These are phyloP conservation scores for Papilio glaucus DNA, from an alignment of 1,140 invertebrate species.

Conservation along the genomic window DNA sequence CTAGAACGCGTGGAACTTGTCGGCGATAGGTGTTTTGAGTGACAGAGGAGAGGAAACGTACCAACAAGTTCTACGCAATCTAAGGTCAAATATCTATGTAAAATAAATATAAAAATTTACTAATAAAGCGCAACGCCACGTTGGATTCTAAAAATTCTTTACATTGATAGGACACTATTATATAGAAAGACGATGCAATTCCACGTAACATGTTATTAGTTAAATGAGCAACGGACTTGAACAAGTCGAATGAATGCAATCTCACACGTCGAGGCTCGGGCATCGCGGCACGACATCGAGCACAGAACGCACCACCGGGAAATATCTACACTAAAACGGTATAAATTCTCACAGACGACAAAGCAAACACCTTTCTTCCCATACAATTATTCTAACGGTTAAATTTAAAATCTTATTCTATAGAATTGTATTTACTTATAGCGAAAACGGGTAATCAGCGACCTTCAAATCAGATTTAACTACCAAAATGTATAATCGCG, in stretches of 20 bases:
- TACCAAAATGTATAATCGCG: background rate
- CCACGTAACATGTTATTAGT: slow-evolving; percentile 8
- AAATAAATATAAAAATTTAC: slow-evolving; percentile 20
- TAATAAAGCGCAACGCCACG: slow-evolving; percentile 31
- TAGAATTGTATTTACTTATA: background rate
- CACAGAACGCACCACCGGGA: slow-evolving; percentile 40
- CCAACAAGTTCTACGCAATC: background rate
- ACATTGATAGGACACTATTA: slow-evolving; percentile 6
- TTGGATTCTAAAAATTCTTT: slow-evolving; percentile 35
- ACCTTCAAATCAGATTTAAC: background rate
- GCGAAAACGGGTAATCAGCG: background rate
- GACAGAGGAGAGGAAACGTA: background rate
- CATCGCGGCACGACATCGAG: slow-evolving; percentile 50
- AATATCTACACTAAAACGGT: background rate
- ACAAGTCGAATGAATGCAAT: slow-evolving; percentile 61
- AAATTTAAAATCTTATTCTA: background rate
- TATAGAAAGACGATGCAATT: background rate
- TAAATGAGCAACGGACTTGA: slow-evolving; percentile 61
- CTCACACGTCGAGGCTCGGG: slow-evolving; percentile 56
- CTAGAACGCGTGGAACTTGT: background rate
- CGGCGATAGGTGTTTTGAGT: too few relatives aligned
- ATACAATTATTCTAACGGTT: too few relatives aligned
- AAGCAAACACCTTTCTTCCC: background rate
- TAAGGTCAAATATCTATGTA: slow-evolving; percentile 3
- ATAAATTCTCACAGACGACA: background rate